These are phyloP conservation scores for Nebria ingens DNA, from an alignment of 1,140 invertebrate genomes.

Conservation along the genomic window DNA sequence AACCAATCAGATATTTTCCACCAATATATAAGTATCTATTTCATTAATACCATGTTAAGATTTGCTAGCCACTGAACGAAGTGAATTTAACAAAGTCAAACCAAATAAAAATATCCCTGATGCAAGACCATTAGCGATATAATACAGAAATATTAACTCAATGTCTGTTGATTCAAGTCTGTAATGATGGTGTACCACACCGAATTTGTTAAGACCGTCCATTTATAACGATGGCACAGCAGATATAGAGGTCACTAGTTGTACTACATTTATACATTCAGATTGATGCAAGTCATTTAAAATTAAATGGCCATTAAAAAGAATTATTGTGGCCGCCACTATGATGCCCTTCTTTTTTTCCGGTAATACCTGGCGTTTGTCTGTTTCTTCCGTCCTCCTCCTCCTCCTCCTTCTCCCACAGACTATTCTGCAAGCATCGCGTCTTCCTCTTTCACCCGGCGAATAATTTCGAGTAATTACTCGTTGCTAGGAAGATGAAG, in stretches of 20 bases:
- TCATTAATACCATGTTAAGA: too few species aligned
- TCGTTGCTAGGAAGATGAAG: not conserved
- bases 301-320: not conserved
- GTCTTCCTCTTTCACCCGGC: not conserved
- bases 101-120: too few species aligned
- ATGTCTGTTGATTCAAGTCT: too few species aligned
- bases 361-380: too few species aligned
- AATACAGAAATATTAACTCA: too few species aligned
- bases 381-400: too few species aligned
- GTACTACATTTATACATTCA: not conserved
- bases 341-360: not conserved
- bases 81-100: too few species aligned
- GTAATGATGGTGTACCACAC: too few species aligned
- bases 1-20: too few species aligned
- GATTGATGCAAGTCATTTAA: not conserved
- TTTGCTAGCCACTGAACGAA: too few species aligned
- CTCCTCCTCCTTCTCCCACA: not conserved
- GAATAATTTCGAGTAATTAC: not conserved
- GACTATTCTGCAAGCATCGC: not conserved
- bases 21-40: too few species aligned
- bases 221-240: not conserved
- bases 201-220: not conserved
- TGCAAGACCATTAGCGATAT: too few species aligned
- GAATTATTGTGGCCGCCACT: not conserved
- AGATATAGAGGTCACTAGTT: not conserved